Evolutionary conservation across 1,140 invertebrate genomes (phyloP).

Genomic region (Lepidostoma basale): DNA sequence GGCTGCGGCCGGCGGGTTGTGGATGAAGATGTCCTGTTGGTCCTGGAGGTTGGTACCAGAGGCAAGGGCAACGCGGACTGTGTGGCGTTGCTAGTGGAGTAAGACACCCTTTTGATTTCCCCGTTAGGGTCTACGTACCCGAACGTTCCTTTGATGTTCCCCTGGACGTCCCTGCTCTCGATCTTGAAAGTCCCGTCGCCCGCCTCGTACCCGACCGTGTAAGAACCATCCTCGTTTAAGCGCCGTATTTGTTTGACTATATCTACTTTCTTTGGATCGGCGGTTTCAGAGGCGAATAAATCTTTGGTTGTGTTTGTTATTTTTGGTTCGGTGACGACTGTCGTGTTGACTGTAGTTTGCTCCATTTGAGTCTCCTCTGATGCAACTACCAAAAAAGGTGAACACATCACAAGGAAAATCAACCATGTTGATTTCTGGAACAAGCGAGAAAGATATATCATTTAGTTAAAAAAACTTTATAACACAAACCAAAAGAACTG

Average conservation of each 20-base stretch:
- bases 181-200: conserved; percentile 85
- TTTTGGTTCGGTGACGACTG: conserved; percentile 39
- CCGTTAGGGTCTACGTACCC: conserved; percentile 82
- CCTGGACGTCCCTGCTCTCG: conserved; percentile 79
- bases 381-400: conserved; percentile 39
- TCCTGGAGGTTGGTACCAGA: conserved; percentile 54
- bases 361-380: conserved; percentile 48
- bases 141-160: conserved; percentile 85
- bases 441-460: conserved; percentile 17
- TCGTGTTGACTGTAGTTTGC: conserved; percentile 21
- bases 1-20: conserved; percentile 57
- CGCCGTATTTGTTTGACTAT: conserved; percentile 79
- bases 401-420: conserved; percentile 41
- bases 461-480: neutral
- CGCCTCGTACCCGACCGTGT: conserved; percentile 84
- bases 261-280: conserved; percentile 63
- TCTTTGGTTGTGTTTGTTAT: conserved; percentile 55
- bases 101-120: conserved; percentile 83
- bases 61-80: conserved; percentile 51
- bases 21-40: conserved; percentile 56
- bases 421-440: conserved; percentile 47
- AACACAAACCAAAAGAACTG: neutral
- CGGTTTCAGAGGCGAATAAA: conserved; percentile 62
- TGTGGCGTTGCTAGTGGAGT: conserved; percentile 67
- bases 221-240: conserved; percentile 82